Evolutionary conservation across 1,140 invertebrate species (phyloP).

Genomic region (Pseudobourletiella spinata): DNA sequence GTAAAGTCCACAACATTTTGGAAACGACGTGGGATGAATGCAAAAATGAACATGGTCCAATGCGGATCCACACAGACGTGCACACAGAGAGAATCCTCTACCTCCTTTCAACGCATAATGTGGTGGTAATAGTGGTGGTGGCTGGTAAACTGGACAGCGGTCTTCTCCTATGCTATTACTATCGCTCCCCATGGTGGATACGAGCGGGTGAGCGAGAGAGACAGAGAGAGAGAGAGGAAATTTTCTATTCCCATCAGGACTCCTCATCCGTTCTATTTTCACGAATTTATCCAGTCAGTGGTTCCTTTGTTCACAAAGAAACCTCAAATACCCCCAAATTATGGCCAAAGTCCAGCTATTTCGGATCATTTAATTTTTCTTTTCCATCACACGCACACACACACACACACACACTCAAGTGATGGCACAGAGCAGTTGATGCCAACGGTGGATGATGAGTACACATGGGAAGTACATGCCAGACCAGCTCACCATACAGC

Average conservation of each 20-base stretch:
- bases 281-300: slow-evolving; percentile 18
- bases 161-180: no score
- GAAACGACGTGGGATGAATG: slow-evolving; percentile 17
- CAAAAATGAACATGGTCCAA: not conserved
- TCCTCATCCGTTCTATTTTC: slow-evolving; percentile 11
- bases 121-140: not conserved
- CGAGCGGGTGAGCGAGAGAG: no score
- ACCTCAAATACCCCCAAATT: slow-evolving; percentile 17
- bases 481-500: no score
- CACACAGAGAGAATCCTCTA: not conserved
- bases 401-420: no score
- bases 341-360: slow-evolving; percentile 9
- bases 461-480: no score
- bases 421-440: no score
- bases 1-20: slow-evolving; percentile 19
- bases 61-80: no score
- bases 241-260: slow-evolving; percentile 8
- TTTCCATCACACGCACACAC: not conserved
- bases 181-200: no score
- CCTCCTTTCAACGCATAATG: not conserved
- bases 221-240: not conserved
- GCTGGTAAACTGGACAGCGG: not conserved
- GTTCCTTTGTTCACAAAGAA: slow-evolving; percentile 15
- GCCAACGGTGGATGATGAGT: no score
- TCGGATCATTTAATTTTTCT: not conserved